These are phyloP conservation scores for Therioaphis trifolii DNA, from an alignment of 2,888 invertebrate genomes.

Conservation along the genomic window DNA sequence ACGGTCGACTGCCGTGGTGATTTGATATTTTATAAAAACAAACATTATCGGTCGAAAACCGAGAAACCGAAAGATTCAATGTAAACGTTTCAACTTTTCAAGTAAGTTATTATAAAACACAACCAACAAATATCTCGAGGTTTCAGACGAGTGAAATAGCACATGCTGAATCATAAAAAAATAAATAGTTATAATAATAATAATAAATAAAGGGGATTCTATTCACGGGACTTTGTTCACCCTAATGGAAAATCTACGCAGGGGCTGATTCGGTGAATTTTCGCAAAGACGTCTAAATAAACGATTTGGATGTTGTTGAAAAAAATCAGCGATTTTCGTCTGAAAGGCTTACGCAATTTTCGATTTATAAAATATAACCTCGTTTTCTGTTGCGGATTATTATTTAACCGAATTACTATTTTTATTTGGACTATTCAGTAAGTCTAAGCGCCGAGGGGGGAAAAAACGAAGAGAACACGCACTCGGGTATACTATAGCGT, in stretches of 20 bases:
- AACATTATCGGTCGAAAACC: neutral
- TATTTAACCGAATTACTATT: neutral
- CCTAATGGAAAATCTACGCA: slow-evolving; percentile 18
- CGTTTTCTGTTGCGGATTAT: neutral
- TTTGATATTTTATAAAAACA: neutral
- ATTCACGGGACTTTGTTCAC: slow-evolving; percentile 17
- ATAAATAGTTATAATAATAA: neutral
- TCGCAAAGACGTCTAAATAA: neutral
- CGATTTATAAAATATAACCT: neutral
- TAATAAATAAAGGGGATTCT: slow-evolving; percentile 39
- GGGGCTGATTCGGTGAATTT: slow-evolving; percentile 1
- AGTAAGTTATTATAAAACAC: slow-evolving; percentile 29
- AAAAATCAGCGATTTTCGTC: neutral
- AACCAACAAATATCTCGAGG: slow-evolving; percentile 1
- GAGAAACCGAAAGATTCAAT: neutral
- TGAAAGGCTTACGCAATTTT: neutral
- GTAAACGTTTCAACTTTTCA: slow-evolving; percentile 10
- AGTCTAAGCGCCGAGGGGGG: no score
- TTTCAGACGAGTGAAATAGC: neutral
- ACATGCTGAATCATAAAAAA: slow-evolving; percentile 18
- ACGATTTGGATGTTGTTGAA: neutral
- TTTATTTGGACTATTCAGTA: neutral
- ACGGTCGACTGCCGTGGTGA: neutral
- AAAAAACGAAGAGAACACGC: no score
- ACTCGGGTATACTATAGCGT: no score